A percentile compares a stretch with the other conserved stretches of the same genome.
Evolutionary conservation across 1,140 invertebrate species (phyloP).

Genomic region (Lasioglossum albipes): DNA sequence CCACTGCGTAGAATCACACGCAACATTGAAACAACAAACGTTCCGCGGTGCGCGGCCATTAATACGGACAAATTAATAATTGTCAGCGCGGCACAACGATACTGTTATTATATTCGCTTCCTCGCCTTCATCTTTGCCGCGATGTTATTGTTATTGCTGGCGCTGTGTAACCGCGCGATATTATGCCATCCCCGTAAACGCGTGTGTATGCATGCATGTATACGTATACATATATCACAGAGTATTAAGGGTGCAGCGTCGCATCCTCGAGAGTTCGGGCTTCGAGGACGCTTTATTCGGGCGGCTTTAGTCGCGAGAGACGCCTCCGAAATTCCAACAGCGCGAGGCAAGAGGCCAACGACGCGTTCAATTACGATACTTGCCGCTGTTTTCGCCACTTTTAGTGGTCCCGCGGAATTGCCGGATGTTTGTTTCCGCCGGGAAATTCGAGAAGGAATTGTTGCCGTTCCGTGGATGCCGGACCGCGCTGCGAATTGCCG

Average conservation of each 20-base stretch:
- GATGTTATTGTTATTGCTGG: constrained; percentile 28
- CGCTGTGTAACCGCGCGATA: constrained; percentile 24
- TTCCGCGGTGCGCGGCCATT: not conserved
- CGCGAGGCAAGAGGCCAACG: not conserved
- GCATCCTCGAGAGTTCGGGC: not conserved
- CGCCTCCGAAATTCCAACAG: constrained; percentile 6
- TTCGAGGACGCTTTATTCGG: not conserved
- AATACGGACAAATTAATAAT: constrained; percentile 33
- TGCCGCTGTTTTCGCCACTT: not conserved
- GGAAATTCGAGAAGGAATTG: not conserved
- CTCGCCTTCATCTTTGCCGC: constrained; percentile 23
- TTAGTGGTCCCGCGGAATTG: not conserved
- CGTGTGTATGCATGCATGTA: not conserved
- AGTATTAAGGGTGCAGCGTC: not conserved
- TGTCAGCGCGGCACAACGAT: constrained; percentile 9
- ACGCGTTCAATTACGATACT: not conserved
- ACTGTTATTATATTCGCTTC: constrained; percentile 26
- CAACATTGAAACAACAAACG: too few relatives aligned
- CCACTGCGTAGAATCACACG: too few relatives aligned
- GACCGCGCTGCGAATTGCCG: too few relatives aligned
- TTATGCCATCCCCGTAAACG: constrained; percentile 13
- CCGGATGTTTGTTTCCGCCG: not conserved
- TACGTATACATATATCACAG: constrained; percentile 15
- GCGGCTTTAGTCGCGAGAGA: not conserved
- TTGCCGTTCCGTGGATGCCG: not conserved